Base-by-base conservation (phyloP, 2,797 vertebrate genomes). In the Galaxias olidus region DNA sequence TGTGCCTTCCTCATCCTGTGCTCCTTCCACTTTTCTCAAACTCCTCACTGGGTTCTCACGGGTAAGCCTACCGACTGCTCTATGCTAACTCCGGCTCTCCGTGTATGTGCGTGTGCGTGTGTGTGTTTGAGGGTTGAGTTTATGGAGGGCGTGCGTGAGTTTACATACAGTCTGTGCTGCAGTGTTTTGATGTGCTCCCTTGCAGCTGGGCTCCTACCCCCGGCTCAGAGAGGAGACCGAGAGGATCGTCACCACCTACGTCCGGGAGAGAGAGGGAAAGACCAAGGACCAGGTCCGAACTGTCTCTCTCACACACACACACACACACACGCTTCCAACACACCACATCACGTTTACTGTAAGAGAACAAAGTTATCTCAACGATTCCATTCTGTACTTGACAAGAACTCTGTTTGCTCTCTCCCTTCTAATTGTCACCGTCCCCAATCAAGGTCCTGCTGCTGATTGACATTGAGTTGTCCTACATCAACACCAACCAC, bases 401-500 rank as follows among this genome's bases (percentile, higher is more conserved):
- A 6, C 6, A 6, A 3, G 30, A 30, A 30, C 30, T 30, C 6
- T 6, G 30, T 30, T 30, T 30, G 30, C 30, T 15, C 12, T 42
- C 19, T 44, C 46, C 15, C 13, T 49, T 45, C 9, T 46, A n/a
- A 44, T 65, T 17, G 13, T n/a, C 50, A 66, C 74, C 78, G 59
- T 63, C 56, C 76, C 47, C 65, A 56, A 76, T 75, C 60, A 83
- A 98, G 97, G 93, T 98, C 57, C 93, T 99, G 66, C 90, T 98
- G 70, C 90, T 98, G 81, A 98, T 99, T 45, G 97, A 99, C 90
- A 97, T 96, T 12, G 97, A 99, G 86, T 90, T 97, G 81, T 96
- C 96, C 19, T 98, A 98, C 91, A 98, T 99, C 90, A 99, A 98
- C 91, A 99, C 97, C 46, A 98, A 99, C 87, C 97, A 99, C 0